phyloP scores from a whole-genome alignment of 2,797 vertebrate genomes.

The Acrossocheilus wenchowensis region DNA sequence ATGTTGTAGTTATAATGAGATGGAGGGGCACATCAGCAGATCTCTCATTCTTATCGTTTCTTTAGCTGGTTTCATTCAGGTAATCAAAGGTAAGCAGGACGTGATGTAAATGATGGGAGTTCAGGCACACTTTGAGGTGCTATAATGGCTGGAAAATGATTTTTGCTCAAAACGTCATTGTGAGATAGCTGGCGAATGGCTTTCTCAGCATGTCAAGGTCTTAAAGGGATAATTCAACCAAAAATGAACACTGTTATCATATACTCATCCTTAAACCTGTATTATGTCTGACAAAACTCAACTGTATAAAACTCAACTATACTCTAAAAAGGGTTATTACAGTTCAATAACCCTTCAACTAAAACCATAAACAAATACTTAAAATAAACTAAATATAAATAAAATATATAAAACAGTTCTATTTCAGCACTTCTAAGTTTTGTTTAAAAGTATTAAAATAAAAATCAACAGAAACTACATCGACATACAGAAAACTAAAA shows the following conservation, averaged over 20 bases:
- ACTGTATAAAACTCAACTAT: background rate
- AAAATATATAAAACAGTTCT: too few species aligned
- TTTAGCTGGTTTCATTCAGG: background rate
- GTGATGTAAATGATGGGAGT: background rate
- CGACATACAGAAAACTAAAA: too few species aligned
- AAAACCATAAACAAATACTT: background rate
- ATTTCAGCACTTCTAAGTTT: too few species aligned
- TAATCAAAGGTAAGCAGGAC: background rate
- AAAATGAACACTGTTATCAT: background rate
- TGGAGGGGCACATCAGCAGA: slow-evolving; percentile 30
- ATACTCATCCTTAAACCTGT: background rate
- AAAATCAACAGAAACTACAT: too few species aligned
- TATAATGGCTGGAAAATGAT: background rate
- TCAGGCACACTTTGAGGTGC: background rate
- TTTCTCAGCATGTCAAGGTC: slow-evolving; percentile 3
- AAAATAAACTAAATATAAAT: background rate
- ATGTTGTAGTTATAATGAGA: slow-evolving; percentile 54
- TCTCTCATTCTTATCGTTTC: slow-evolving; percentile 1
- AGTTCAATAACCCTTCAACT: background rate
- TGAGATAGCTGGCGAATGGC: background rate
- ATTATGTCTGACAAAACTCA: background rate
- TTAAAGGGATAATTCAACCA: background rate
- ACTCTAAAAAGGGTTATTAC: background rate
- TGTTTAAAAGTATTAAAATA: too few species aligned
- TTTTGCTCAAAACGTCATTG: background rate